Evolutionary conservation across 2,797 vertebrate genomes (phyloP).

Genomic region (Eutrigla gurnardus): DNA sequence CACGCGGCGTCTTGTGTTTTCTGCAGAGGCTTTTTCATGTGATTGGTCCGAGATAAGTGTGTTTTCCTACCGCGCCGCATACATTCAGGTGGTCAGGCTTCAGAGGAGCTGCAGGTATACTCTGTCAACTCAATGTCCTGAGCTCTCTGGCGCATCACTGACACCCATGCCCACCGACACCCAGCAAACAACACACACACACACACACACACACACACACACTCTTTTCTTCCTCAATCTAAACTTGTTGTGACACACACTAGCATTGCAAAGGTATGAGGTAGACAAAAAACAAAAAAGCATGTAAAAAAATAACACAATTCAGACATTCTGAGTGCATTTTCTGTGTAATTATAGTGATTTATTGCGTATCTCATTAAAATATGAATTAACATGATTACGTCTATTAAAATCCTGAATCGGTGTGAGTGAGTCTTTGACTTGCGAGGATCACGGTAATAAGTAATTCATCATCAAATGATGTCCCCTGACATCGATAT

Average conservation of each 20-base stretch:
- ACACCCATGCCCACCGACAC: constrained; percentile 50
- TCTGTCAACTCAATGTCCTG: constrained; percentile 60
- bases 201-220: constrained; percentile 27
- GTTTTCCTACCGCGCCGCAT: constrained; percentile 14
- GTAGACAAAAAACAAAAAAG: not conserved
- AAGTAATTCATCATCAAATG: constrained; percentile 60
- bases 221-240: not conserved
- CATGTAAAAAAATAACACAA: not conserved
- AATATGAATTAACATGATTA: constrained; percentile 35
- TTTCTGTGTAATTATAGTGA: constrained; percentile 26
- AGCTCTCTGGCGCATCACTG: constrained; percentile 56
- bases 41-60: constrained; percentile 26
- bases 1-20: not conserved
- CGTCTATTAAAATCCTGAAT: constrained; percentile 50
- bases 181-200: constrained; percentile 13
- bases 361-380: constrained; percentile 40
- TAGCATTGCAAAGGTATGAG: not conserved
- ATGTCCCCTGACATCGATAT: constrained; percentile 59
- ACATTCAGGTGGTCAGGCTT: constrained; percentile 49
- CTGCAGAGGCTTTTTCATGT: not conserved
- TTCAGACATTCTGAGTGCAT: constrained; percentile 24
- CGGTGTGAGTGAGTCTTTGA: constrained; percentile 36
- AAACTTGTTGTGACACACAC: constrained; percentile 5
- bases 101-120: constrained; percentile 50
- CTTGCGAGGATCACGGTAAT: constrained; percentile 31